phyloP scores from a whole-genome alignment of 2,113 vertebrate genomes.

The Ophiodon elongatus region DNA sequence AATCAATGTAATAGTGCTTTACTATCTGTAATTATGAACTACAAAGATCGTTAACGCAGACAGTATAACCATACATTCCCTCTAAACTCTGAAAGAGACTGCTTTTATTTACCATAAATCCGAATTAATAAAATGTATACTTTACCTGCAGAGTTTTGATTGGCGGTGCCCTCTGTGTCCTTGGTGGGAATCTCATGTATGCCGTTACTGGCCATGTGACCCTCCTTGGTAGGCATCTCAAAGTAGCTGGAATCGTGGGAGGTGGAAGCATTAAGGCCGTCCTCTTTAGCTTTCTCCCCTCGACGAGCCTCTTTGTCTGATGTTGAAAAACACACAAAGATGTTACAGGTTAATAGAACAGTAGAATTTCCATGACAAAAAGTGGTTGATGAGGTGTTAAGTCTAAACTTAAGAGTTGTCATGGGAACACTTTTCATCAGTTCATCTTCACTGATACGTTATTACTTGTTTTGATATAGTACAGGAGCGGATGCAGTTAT shows the following conservation, averaged over 20 bases:
- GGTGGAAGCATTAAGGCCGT: constrained; percentile 84
- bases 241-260: constrained; percentile 93
- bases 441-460: neutral
- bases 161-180: constrained; percentile 88
- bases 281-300: constrained; percentile 89
- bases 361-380: neutral
- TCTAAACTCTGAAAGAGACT: neutral
- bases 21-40: neutral
- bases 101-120: neutral
- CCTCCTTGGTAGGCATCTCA: constrained; percentile 96
- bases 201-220: constrained; percentile 87
- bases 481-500: neutral
- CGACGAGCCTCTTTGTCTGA: constrained; percentile 88
- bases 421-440: neutral
- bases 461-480: neutral
- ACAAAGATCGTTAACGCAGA: neutral
- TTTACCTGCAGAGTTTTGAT: constrained; percentile 78
- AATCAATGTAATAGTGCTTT: neutral
- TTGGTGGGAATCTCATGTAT: constrained; percentile 97
- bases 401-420: neutral
- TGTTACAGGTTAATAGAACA: neutral
- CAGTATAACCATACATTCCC: neutral
- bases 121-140: neutral
- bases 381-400: neutral
- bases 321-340: constrained; percentile 34